These are phyloP conservation scores for Meandrina meandrites DNA, from an alignment of 92 coral and sea anemone species.

Conservation along the genomic window DNA sequence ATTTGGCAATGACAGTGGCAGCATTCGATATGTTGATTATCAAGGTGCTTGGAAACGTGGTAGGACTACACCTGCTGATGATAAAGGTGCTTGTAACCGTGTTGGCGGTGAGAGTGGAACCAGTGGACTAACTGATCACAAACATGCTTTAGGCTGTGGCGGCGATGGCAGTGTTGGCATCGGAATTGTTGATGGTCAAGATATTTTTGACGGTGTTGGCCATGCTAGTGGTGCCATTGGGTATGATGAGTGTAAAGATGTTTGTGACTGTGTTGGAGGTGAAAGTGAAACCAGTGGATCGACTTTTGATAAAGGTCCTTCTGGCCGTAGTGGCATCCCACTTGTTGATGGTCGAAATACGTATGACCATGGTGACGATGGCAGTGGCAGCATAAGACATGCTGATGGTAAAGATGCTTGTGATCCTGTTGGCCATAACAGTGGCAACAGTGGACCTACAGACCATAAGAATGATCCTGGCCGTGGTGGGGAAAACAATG, in stretches of 20 bases:
- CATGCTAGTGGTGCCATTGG: neutral
- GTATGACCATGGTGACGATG: neutral
- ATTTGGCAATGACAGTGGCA: neutral
- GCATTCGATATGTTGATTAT: neutral
- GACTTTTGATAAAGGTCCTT: neutral
- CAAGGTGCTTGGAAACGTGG: neutral
- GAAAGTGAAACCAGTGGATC: neutral
- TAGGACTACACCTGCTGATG: neutral
- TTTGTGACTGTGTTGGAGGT: neutral
- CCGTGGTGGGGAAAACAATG: too few relatives aligned
- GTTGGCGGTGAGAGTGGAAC: neutral
- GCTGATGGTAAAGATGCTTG: neutral
- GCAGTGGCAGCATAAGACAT: neutral
- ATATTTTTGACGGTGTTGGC: neutral
- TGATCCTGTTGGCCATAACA: neutral
- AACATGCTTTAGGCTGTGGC: neutral
- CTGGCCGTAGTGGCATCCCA: neutral
- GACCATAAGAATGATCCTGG: too few relatives aligned
- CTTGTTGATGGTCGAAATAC: neutral
- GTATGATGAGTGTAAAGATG: neutral
- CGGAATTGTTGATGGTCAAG: neutral
- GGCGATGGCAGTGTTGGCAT: neutral
- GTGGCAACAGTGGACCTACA: too few relatives aligned
- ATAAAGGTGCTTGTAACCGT: neutral
- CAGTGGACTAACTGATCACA: neutral